These are phyloP conservation scores for Australoheros scitulus DNA, from an alignment of 2,113 vertebrate genomes.

Conservation along the genomic window DNA sequence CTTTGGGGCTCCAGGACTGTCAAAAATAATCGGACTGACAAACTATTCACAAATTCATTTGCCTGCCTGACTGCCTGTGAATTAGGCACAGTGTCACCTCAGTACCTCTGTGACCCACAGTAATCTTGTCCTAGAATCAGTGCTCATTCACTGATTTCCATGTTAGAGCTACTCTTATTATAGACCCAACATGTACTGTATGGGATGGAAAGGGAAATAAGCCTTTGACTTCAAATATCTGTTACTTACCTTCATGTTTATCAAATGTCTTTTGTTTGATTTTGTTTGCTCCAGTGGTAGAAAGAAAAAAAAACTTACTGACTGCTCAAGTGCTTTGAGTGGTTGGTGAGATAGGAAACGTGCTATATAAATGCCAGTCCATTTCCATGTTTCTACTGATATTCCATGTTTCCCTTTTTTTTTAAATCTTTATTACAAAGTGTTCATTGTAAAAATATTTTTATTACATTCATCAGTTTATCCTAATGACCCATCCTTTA, in stretches of 20 bases:
- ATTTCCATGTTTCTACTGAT: neutral
- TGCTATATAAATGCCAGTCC: no score
- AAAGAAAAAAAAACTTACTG: no score
- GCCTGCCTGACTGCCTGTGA: slow-evolving; percentile 38
- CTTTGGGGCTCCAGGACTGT: neutral
- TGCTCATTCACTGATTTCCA: neutral
- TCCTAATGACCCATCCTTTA: no score
- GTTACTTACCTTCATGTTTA: neutral
- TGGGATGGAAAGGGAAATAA: neutral
- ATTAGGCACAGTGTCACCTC: slow-evolving; percentile 12
- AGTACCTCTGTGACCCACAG: slow-evolving; percentile 20
- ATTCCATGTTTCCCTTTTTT: neutral
- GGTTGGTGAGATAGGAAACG: no score
- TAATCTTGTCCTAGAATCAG: neutral
- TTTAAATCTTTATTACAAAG: rapidly evolving
- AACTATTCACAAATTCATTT: slow-evolving; percentile 34
- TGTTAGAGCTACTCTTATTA: neutral
- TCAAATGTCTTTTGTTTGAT: no score
- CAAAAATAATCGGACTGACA: slow-evolving; percentile 34
- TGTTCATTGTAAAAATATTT: no score
- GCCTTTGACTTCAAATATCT: neutral
- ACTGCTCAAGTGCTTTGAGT: neutral
- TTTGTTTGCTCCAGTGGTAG: neutral
- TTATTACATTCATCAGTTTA: no score
- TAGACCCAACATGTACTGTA: neutral